These are phyloP conservation scores for Neolamprologus brichardi DNA, from an alignment of 2,113 vertebrate species.

Conservation along the genomic window DNA sequence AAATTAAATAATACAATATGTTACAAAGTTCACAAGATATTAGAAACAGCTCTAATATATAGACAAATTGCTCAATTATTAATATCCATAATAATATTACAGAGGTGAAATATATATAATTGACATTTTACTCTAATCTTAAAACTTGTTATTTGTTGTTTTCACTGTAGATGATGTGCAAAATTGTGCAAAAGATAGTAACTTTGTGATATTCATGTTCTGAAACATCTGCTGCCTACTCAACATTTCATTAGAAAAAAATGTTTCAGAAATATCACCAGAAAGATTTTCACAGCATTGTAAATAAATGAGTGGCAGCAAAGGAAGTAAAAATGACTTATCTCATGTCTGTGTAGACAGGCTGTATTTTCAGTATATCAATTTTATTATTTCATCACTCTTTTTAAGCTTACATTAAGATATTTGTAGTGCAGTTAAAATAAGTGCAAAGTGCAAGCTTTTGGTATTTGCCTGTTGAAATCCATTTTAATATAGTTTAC, in stretches of 20 bases:
- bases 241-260: background rate
- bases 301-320: background rate
- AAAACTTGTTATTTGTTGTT: background rate
- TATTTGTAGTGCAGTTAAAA: background rate
- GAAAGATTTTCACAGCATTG: background rate
- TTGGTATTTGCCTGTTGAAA: background rate
- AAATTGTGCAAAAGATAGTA: background rate
- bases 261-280: background rate
- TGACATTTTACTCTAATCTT: background rate
- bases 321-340: background rate
- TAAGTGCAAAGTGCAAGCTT: background rate
- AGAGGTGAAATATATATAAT: background rate
- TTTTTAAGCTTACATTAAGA: background rate
- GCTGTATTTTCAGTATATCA: background rate
- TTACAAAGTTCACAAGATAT: background rate
- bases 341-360: background rate
- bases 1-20: background rate
- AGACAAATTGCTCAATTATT: background rate
- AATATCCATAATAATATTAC: background rate
- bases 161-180: background rate
- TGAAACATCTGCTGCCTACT: background rate
- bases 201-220: background rate
- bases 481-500: background rate
- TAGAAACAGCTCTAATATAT: background rate
- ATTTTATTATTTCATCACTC: background rate